These are phyloP conservation scores for Ceratina australensis DNA, from an alignment of 1,140 invertebrate genomes.

Conservation along the genomic window DNA sequence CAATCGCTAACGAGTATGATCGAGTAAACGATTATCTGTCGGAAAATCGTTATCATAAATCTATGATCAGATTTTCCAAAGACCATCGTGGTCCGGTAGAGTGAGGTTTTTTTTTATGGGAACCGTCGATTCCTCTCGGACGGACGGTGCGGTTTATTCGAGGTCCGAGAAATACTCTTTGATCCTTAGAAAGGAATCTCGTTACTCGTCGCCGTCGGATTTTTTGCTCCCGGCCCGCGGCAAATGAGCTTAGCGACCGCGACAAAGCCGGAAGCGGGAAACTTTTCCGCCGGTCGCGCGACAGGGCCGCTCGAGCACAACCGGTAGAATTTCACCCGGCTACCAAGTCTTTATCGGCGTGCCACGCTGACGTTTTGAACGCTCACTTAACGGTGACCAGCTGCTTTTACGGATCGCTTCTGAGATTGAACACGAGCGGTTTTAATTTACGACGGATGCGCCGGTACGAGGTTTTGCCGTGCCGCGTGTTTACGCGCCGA, in stretches of 20 bases:
- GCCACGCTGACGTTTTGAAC: background rate
- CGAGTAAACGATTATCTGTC: conserved; percentile 17
- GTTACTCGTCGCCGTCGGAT: conserved; percentile 5
- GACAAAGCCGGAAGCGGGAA: conserved; percentile 31
- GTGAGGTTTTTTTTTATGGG: background rate
- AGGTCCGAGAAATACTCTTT: background rate
- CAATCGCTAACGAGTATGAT: conserved; percentile 19
- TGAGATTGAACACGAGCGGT: background rate
- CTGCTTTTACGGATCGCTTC: background rate
- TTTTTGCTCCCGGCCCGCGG: conserved; percentile 11
- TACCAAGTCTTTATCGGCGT: background rate
- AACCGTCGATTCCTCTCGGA: conserved; percentile 19
- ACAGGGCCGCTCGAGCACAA: background rate
- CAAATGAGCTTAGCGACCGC: conserved; percentile 19
- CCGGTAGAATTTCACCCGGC: background rate
- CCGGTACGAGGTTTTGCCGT: background rate
- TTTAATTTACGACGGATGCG: background rate
- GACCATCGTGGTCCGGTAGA: background rate
- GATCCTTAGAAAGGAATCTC: conserved; percentile 36
- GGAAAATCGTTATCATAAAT: conserved; percentile 20
- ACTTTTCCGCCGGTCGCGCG: background rate
- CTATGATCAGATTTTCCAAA: background rate
- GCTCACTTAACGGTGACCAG: background rate
- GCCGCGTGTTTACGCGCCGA: too few relatives aligned
- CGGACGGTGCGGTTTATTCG: background rate